A percentile compares a stretch with the other conserved stretches of the same genome.
phyloP scores from a whole-genome alignment of 92 coral and sea anemone species.

The Siderastrea radians region DNA sequence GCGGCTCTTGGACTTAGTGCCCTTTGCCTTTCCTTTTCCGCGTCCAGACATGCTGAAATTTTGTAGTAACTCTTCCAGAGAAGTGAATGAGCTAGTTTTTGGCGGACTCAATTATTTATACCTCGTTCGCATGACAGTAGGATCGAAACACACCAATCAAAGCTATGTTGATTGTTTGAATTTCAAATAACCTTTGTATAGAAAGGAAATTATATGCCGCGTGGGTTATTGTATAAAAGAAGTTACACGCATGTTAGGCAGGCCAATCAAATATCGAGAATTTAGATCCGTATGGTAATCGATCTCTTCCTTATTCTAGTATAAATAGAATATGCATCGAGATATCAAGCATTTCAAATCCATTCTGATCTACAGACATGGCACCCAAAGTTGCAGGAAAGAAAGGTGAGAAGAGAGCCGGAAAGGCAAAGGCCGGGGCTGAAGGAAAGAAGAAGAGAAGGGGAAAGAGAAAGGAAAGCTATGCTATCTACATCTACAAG shows the following conservation, averaged over 20 bases:
- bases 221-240: not conserved
- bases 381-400: conserved; percentile 43
- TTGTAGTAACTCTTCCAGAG: not conserved
- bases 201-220: not conserved
- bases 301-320: not conserved
- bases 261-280: not conserved
- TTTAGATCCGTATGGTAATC: conserved; percentile 18
- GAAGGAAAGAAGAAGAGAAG: conserved; percentile 49
- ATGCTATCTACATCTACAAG: conserved; percentile 89
- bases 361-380: conserved; percentile 28
- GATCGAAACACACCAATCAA: conserved; percentile 26
- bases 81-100: not conserved
- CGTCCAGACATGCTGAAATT: conserved; percentile 76
- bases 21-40: conserved; percentile 87
- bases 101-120: not conserved
- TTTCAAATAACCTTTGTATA: not conserved
- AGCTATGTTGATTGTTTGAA: not conserved
- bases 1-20: conserved; percentile 88
- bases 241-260: not conserved
- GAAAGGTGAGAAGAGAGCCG: conserved; percentile 51
- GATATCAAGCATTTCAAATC: not conserved
- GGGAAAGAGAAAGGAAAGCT: conserved; percentile 77
- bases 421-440: conserved; percentile 26
- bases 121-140: not conserved
- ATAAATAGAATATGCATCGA: not conserved